Conservation (phyloP, 2,888 invertebrate genomes). For the Smittia aterrima region DNA sequence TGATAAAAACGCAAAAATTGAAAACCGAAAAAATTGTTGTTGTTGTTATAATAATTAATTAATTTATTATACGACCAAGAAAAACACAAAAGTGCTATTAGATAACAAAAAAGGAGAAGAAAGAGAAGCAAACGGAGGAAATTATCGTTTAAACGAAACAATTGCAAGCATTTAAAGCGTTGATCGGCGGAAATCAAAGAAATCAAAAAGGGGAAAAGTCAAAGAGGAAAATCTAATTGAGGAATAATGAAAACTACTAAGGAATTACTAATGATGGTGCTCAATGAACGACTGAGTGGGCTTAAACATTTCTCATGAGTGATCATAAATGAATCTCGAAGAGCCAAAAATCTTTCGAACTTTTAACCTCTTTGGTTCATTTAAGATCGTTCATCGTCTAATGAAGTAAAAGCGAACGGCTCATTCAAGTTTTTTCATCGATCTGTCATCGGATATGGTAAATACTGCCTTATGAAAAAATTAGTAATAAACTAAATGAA, state of each 20-base stretch:
- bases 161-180: conserved; percentile 16
- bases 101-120: conserved; percentile 30
- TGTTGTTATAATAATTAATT: conserved; percentile 40
- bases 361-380: not conserved
- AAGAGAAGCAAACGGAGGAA: conserved; percentile 19
- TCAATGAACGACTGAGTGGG: conserved; percentile 31
- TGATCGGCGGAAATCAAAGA: not conserved
- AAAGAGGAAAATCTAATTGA: not conserved
- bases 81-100: conserved; percentile 42
- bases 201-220: not conserved
- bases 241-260: conserved; percentile 15
- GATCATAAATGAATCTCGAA: conserved; percentile 4
- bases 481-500: conserved; percentile 35
- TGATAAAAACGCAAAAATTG: conserved; percentile 27
- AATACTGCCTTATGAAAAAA: conserved; percentile 40
- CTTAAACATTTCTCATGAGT: not conserved
- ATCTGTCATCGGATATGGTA: conserved; percentile 38
- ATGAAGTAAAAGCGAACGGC: not conserved
- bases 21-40: conserved; percentile 42
- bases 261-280: conserved; percentile 41
- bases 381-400: not conserved
- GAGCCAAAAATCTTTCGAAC: no score
- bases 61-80: conserved; percentile 42
- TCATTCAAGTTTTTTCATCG: conserved; percentile 31
- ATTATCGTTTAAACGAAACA: conserved; percentile 18